phyloP scores from a whole-genome alignment of 2,888 invertebrate genomes.

The Halocaridina rubra region DNA sequence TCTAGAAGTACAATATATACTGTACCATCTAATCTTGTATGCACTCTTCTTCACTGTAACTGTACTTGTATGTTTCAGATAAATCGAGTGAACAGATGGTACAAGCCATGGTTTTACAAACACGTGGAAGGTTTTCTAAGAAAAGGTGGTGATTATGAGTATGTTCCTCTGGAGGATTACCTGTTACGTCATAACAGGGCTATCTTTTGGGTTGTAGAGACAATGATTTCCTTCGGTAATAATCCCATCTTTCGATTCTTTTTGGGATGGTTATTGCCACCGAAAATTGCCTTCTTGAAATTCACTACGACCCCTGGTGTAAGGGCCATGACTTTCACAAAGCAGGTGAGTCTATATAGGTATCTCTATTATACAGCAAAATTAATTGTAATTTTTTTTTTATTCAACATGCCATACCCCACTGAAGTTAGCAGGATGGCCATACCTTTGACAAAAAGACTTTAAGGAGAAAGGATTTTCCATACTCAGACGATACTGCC shows the following conservation, averaged over 20 bases:
- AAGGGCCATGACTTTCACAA: conserved; percentile 77
- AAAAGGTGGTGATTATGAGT: conserved; percentile 71
- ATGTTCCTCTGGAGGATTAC: conserved; percentile 77
- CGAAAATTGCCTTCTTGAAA: conserved; percentile 79
- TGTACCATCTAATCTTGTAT: too few species aligned
- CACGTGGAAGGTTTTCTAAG: conserved; percentile 74
- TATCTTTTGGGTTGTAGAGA: conserved; percentile 80
- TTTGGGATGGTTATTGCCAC: conserved; percentile 78
- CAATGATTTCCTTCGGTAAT: conserved; percentile 80
- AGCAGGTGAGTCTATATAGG: conserved; percentile 70
- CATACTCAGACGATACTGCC: too few species aligned
- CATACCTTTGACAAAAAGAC: too few species aligned
- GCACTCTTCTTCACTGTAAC: too few species aligned
- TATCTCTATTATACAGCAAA: too few species aligned
- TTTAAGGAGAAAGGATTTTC: too few species aligned
- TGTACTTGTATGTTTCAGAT: conserved; percentile 67
- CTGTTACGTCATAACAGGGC: conserved; percentile 76
- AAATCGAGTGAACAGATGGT: conserved; percentile 76
- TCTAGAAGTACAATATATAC: too few species aligned
- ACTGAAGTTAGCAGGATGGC: too few species aligned
- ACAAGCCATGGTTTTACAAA: conserved; percentile 81
- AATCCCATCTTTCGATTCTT: conserved; percentile 73
- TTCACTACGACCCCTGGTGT: conserved; percentile 79
- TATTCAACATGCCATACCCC: too few species aligned
- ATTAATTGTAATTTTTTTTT: too few species aligned